Evolutionary conservation across 1,140 invertebrate genomes (phyloP).

Genomic region (Diorhabda carinulata): DNA sequence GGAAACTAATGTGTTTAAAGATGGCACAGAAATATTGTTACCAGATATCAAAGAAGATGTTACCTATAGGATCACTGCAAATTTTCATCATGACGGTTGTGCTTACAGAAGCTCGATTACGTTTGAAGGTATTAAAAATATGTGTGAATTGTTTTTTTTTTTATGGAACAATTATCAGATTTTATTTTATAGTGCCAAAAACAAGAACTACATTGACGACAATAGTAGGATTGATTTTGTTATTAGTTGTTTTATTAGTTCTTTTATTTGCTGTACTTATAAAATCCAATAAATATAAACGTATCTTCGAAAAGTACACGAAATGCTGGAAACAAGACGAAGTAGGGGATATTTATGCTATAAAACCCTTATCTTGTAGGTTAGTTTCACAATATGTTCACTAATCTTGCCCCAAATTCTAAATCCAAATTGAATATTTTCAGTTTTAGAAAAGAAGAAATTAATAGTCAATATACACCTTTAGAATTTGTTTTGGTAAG

Average conservation of each 20-base stretch:
- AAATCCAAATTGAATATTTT: not conserved
- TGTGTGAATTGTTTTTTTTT: not conserved
- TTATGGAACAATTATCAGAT: not conserved
- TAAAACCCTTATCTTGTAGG: not conserved
- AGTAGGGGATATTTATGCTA: not conserved
- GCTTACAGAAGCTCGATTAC: constrained; percentile 1
- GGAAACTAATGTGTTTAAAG: not conserved
- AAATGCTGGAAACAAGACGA: not conserved
- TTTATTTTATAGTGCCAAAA: constrained; percentile 4
- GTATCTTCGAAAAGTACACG: not conserved
- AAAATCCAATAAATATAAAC: not conserved
- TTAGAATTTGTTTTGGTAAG: constrained; percentile 28
- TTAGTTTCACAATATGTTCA: not conserved
- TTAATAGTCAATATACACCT: constrained; percentile 32
- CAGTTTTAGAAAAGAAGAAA: constrained; percentile 23
- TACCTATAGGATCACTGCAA: constrained; percentile 4
- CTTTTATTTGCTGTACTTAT: not conserved
- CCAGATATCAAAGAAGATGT: constrained; percentile 12
- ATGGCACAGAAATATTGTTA: constrained; percentile 3
- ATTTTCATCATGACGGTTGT: constrained; percentile 10
- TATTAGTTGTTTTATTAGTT: not conserved
- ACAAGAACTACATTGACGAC: not conserved
- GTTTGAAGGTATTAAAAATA: constrained; percentile 4
- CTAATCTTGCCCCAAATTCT: too few relatives aligned
- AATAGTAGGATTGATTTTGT: not conserved